phyloP scores from a whole-genome alignment of 92 coral and sea anemone genomes.

The Epizoanthus illoricatus region DNA sequence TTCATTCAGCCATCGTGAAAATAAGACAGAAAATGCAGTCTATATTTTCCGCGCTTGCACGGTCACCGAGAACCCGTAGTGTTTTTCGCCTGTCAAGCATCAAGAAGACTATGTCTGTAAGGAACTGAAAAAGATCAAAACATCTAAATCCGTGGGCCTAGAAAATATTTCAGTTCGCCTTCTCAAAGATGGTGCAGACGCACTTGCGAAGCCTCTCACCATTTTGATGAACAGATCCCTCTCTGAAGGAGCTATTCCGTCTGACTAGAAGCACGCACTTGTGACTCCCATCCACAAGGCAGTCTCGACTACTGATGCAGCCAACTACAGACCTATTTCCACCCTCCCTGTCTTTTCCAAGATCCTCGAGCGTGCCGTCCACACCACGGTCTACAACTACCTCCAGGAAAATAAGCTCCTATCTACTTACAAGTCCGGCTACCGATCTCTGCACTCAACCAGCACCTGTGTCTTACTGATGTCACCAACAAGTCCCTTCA shows the following conservation, averaged over 20 bases:
- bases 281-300: too few species aligned
- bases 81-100: conserved; percentile 38
- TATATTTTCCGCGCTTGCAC: neutral
- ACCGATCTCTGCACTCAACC: conserved; percentile 51
- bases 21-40: conserved; percentile 31
- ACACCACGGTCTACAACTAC: conserved; percentile 38
- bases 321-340: conserved; percentile 38
- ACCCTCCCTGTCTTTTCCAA: conserved; percentile 37
- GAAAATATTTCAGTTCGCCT: conserved; percentile 51
- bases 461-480: conserved; percentile 46
- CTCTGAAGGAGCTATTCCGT: conserved; percentile 3
- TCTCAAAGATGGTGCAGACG: conserved; percentile 45
- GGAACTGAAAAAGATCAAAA: conserved; percentile 34
- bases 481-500: conserved; percentile 44
- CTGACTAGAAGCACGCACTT: too few species aligned
- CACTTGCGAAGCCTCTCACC: conserved; percentile 15
- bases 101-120: conserved; percentile 35
- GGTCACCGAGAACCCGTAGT: neutral
- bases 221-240: conserved; percentile 30
- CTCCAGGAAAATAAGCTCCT: conserved; percentile 13
- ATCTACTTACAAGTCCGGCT: conserved; percentile 43
- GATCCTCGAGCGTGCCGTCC: conserved; percentile 42
- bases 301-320: neutral
- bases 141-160: conserved; percentile 44
- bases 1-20: conserved; percentile 29